phyloP scores from a whole-genome alignment of 2,888 invertebrate species.

The Trachelus iudaicus region DNA sequence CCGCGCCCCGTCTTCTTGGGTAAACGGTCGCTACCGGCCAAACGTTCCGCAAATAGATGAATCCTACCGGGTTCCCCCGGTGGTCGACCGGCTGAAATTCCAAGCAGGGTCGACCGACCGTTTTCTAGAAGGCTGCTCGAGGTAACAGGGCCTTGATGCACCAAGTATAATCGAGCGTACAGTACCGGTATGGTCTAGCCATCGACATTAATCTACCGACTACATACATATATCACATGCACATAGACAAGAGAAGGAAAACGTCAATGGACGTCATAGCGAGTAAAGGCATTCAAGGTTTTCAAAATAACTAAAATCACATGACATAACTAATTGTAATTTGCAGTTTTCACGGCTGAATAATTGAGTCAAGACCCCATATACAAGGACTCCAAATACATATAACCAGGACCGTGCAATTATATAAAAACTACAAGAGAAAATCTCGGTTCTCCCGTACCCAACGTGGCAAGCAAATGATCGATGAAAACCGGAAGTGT shows the following conservation, averaged over 20 bases:
- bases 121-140: not conserved
- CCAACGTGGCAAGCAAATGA: not conserved
- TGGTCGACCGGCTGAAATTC: not conserved
- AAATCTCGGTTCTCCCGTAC: not conserved
- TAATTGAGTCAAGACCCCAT: not conserved
- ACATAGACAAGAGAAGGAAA: not conserved
- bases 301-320: not conserved
- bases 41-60: not conserved
- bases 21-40: not conserved
- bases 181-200: not conserved
- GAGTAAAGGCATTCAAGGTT: not conserved
- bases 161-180: not conserved
- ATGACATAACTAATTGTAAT: not conserved
- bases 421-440: not conserved
- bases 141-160: not conserved
- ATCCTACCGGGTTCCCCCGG: not conserved
- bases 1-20: not conserved
- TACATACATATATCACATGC: not conserved
- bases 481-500: not conserved
- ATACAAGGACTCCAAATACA: not conserved
- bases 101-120: not conserved
- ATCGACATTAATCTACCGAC: not conserved
- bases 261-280: not conserved
- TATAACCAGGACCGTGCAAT: not conserved
- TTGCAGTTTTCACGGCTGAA: not conserved